A percentile compares a stretch with the other conserved stretches of the same genome.
Conservation (phyloP, 2,113 vertebrate genomes). For the Acanthochromis polyacanthus region DNA sequence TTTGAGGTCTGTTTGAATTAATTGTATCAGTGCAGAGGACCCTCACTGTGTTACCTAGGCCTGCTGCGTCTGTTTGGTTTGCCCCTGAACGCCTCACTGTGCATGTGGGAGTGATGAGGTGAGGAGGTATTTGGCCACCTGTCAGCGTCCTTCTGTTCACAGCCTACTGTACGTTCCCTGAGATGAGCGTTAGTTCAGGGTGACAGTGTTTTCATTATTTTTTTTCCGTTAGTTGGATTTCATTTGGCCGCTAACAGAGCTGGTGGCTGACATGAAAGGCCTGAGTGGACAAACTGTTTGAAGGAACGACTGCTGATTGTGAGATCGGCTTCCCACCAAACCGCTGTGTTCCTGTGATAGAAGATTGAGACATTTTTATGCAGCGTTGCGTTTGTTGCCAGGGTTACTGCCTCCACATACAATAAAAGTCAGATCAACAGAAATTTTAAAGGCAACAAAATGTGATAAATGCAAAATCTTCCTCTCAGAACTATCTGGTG, state of each 20-base stretch:
- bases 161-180: background rate
- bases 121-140: background rate
- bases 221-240: background rate
- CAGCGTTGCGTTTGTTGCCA: background rate
- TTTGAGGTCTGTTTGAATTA: conserved; percentile 17
- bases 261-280: conserved; percentile 4
- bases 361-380: background rate
- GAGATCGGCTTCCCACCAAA: background rate
- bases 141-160: background rate
- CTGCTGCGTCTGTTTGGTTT: conserved; percentile 17
- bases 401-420: background rate
- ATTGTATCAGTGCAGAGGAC: background rate
- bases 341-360: background rate
- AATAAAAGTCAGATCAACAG: background rate
- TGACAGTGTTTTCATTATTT: background rate
- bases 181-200: background rate
- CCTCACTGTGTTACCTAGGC: conserved; percentile 19
- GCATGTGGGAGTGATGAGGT: background rate
- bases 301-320: background rate
- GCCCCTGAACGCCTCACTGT: background rate
- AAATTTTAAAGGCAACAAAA: background rate
- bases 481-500: no score
- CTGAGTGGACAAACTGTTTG: background rate
- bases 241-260: background rate
- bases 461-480: background rate